Base-by-base conservation (phyloP, 2,113 vertebrate species). In the Pleuronectes platessa region DNA sequence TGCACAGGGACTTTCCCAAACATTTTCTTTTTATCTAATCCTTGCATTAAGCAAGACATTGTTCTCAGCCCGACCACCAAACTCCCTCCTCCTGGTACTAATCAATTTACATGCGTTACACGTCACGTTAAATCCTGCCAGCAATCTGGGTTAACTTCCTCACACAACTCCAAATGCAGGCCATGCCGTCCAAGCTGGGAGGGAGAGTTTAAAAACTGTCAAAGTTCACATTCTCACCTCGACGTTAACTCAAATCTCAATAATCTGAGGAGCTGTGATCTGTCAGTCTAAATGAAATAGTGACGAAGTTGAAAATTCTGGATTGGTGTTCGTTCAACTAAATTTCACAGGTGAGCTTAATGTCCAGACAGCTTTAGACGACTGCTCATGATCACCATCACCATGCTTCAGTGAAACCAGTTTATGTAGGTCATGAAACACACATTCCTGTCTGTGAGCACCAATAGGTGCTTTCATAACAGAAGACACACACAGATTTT, bases 71-170 rank as follows among this genome's bases (percentile, higher is more conserved):
- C 15, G 11, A 76, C 62, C 74, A 74, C 58, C 17, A 9, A 23
- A 18, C 56, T 8, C 53, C 67, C 61, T 62, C 75, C 68, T 59
- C 63, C 76, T 79, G 66, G 69, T 77, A 53, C 75, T 66, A 61
- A 86, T 81, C 76, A 69, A 90, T 91, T 86, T 61, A 81, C 74
- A 91, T 90, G 88, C 86, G 76, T 74, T 86, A 68, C 86, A 81
- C 68, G 49, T 83, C 79, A 79, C 42, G 2, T 70, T 60, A 73
- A 79, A 63, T 49, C 81, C 80, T 65, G 74, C 71, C 76, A 81
- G 78, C 55, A 14, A 64, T 55, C 61, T 49, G 11, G 63, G 54
- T 67, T 20, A 51, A 56, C 49, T 63, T 2, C 63, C 69, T 86
- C 74, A 15, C 69, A 68, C 67, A 61, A 62, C 55, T 82, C 40